Evolutionary conservation across 1,140 invertebrate genomes (phyloP).

Genomic region (Drosophila athabasca): DNA sequence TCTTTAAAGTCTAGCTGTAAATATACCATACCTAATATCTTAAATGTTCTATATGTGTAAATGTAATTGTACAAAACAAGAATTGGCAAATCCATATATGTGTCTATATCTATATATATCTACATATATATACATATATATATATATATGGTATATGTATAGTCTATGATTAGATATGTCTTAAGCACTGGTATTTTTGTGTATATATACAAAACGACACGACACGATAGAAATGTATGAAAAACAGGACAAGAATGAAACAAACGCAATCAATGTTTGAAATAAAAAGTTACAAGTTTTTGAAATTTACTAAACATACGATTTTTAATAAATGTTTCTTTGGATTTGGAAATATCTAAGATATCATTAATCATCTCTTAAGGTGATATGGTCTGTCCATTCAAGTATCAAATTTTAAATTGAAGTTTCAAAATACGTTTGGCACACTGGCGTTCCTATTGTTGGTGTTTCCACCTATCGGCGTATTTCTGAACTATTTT

Average conservation of each 20-base stretch:
- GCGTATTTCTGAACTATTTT: too few relatives aligned
- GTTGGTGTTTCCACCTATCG: too few relatives aligned
- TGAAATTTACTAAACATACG: constrained; percentile 44
- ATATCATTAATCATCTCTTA: too few relatives aligned
- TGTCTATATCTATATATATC: constrained; percentile 26
- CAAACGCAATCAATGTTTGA: constrained; percentile 62
- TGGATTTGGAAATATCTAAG: too few relatives aligned
- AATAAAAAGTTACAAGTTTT: constrained; percentile 80
- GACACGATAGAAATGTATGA: constrained; percentile 41
- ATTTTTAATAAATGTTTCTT: background rate
- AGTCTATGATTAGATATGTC: constrained; percentile 44
- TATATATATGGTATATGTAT: constrained; percentile 39
- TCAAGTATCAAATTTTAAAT: too few relatives aligned
- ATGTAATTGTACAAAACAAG: constrained; percentile 65
- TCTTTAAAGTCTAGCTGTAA: constrained; percentile 55
- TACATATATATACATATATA: constrained; percentile 32
- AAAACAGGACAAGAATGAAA: constrained; percentile 20
- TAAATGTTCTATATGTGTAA: constrained; percentile 65
- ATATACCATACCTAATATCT: constrained; percentile 41
- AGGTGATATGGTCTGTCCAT: too few relatives aligned
- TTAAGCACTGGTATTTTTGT: constrained; percentile 73
- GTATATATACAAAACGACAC: constrained; percentile 53
- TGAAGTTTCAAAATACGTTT: too few relatives aligned
- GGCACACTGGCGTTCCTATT: too few relatives aligned
- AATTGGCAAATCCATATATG: constrained; percentile 60